Conservation (phyloP, 2,888 invertebrate genomes). For the Oscheius onirici region DNA sequence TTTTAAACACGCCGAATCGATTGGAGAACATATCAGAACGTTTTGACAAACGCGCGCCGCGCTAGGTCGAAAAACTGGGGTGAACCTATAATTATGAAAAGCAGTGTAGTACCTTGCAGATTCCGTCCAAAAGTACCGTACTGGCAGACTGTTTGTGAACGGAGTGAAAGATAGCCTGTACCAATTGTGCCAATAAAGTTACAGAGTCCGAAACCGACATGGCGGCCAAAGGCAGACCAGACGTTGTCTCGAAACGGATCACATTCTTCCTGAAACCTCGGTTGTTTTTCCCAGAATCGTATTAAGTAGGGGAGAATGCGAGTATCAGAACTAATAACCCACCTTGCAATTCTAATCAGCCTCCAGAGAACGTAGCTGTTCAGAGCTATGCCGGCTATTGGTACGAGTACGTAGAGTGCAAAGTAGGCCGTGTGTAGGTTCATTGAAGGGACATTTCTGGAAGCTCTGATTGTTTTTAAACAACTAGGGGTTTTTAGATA, state of each 20-base stretch:
- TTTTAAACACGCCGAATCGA: no score
- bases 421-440: slow-evolving; percentile 41
- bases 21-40: no score
- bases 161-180: slow-evolving; percentile 58
- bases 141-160: slow-evolving; percentile 39
- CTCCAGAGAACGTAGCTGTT: slow-evolving; percentile 64
- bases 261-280: slow-evolving; percentile 27
- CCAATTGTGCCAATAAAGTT: slow-evolving; percentile 42
- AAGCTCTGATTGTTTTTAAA: background rate
- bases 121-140: slow-evolving; percentile 35
- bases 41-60: no score
- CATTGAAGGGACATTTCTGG: slow-evolving; percentile 20
- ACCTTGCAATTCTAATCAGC: slow-evolving; percentile 60
- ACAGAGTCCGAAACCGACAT: slow-evolving; percentile 63
- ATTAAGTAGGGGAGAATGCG: slow-evolving; percentile 25
- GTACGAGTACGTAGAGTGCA: slow-evolving; percentile 57
- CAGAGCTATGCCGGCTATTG: slow-evolving; percentile 60
- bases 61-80: no score
- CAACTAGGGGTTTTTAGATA: background rate
- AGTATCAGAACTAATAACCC: slow-evolving; percentile 12
- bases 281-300: background rate
- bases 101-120: slow-evolving; percentile 51
- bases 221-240: slow-evolving; percentile 65
- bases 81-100: no score
- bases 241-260: slow-evolving; percentile 66